Evolutionary conservation across 2,888 invertebrate species (phyloP), one percentile per base, ranked within the genome.

Genomic region (Melanchra persicariae): DNA sequence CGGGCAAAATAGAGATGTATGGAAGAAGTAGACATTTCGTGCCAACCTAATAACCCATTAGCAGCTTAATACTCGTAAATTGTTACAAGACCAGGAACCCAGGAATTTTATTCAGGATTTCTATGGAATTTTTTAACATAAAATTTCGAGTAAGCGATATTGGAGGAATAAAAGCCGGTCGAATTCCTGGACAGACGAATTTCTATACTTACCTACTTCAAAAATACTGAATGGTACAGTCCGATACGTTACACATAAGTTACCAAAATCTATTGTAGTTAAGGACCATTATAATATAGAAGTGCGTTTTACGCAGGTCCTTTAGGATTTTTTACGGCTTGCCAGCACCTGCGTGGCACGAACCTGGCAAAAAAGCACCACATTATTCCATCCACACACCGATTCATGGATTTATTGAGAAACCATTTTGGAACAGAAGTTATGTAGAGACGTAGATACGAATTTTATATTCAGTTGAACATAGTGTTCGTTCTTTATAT

Each of bases 311-410:
- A 88, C 82, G 84, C 91, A 90, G 90, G 90, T 90, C 87, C 83
- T 87, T 86, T 59, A 75, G 70, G 58, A 71, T 81, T 85, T 89
- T 90, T 89, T 88, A 85, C 84, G 77, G 81, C 82, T 85, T 82
- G 84, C 84, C 81, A 83, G 86, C 94, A 95, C 95, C 95, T 95
- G 95, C 95, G 81, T 87, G 91, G 93, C 94, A 94, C 94, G 94
- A 90, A 91, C 94, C 89, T 87, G 80, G 84, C 91, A 92, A 94
- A 94, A 94, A 93, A 85, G 65, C 61, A 60, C 58, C 77, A 74
- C 83, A 85, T 85, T 84, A 84, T 85, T 85, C 84, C n/a, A 89
- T 86, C 85, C 83, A 87, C 83, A 87, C 86, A 90, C 88, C 87
- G 90, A 92, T 91, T 91, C 91, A 90, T 90, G 85, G 87, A 89